Conservation (phyloP, 2,113 vertebrate genomes). For the Spermophilus dauricus region DNA sequence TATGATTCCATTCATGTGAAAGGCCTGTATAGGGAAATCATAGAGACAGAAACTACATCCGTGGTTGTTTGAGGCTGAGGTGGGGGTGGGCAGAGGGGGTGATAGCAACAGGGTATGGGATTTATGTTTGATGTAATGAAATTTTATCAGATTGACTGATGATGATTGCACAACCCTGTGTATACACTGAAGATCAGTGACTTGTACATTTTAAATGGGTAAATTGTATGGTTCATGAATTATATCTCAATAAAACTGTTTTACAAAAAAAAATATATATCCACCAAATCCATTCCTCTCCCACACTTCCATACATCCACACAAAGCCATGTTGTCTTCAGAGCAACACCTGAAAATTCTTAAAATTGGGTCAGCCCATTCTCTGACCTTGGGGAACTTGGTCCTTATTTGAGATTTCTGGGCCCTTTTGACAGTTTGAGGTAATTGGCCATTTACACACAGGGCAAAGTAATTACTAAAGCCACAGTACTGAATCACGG, state of each 20-base stretch:
- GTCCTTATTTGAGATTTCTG: conserved; percentile 55
- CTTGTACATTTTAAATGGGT: background rate
- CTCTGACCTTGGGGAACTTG: conserved; percentile 49
- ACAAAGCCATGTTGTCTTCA: conserved; percentile 65
- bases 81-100: background rate
- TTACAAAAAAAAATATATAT: background rate
- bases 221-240: background rate
- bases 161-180: background rate
- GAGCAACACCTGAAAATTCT: background rate
- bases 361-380: background rate
- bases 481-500: conserved; percentile 18
- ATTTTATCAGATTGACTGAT: conserved; percentile 4
- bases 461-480: conserved; percentile 64
- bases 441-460: conserved; percentile 62
- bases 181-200: background rate
- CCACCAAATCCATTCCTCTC: background rate
- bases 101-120: background rate
- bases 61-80: background rate
- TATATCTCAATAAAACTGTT: conserved; percentile 4
- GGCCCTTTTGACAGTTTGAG: conserved; percentile 52
- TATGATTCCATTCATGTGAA: background rate
- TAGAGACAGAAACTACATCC: background rate
- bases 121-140: conserved; percentile 20
- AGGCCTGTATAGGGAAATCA: background rate
- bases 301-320: background rate